These are phyloP conservation scores for Ceratotherium simum DNA, from an alignment of 2,113 vertebrate genomes.

Conservation along the genomic window DNA sequence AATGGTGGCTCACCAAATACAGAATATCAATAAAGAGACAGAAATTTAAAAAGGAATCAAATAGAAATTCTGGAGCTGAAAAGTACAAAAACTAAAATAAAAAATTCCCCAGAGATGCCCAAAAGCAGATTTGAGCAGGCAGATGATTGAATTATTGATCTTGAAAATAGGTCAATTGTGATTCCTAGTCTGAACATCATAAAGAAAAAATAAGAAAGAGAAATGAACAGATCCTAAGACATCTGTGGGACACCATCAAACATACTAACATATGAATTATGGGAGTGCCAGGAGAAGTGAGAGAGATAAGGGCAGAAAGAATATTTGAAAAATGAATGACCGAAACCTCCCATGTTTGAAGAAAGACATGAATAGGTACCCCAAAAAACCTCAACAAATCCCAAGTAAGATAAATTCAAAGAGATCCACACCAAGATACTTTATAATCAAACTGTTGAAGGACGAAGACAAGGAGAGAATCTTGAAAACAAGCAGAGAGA, in stretches of 20 bases:
- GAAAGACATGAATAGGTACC: background rate
- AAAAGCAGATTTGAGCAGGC: background rate
- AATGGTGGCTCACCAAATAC: too few species aligned
- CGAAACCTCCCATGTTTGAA: background rate
- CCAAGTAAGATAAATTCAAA: background rate
- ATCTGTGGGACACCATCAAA: background rate
- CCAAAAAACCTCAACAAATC: background rate
- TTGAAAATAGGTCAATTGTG: background rate
- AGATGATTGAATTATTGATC: background rate
- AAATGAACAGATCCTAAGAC: background rate
- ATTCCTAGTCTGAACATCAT: background rate
- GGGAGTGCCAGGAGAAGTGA: background rate
- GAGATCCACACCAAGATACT: background rate
- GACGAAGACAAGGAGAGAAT: background rate
- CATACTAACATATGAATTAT: background rate
- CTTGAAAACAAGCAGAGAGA: background rate
- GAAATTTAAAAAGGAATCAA: too few species aligned
- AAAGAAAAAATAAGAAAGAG: background rate
- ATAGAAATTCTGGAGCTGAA: too few species aligned
- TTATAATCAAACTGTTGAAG: background rate
- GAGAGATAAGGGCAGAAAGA: background rate
- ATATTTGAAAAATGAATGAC: background rate
- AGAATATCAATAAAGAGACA: too few species aligned
- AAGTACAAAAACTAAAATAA: too few species aligned
- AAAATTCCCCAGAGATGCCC: background rate